These are phyloP conservation scores for Microctenopoma steveboyesi DNA, from an alignment of 2,797 vertebrate species.

Conservation along the genomic window DNA sequence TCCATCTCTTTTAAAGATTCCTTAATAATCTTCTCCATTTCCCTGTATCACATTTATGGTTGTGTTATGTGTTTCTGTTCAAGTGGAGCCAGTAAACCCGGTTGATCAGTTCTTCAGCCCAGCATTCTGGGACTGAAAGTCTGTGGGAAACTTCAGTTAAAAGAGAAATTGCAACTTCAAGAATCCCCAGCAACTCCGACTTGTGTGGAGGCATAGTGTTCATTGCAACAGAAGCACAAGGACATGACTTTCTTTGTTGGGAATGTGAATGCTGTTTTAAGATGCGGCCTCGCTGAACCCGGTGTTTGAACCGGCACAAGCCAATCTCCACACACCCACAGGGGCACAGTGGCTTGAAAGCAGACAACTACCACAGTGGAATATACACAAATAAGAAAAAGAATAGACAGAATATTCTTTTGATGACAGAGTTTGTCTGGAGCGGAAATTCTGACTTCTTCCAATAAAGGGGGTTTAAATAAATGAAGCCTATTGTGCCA, in stretches of 20 bases:
- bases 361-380: conserved; percentile 42
- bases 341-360: conserved; percentile 62
- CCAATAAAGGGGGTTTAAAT: conserved; percentile 1
- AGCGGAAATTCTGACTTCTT: conserved; percentile 10
- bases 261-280: conserved; percentile 49
- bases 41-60: too few species aligned
- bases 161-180: conserved; percentile 45
- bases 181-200: conserved; percentile 43
- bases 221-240: conserved; percentile 60
- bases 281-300: conserved; percentile 38
- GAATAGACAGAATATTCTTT: conserved; percentile 6
- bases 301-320: conserved; percentile 62
- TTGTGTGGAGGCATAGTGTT: conserved; percentile 40
- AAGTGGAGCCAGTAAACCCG: background rate
- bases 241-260: conserved; percentile 62
- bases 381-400: conserved; percentile 49
- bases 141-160: conserved; percentile 45
- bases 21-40: too few species aligned
- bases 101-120: conserved; percentile 5
- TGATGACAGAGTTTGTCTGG: conserved; percentile 1
- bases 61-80: too few species aligned
- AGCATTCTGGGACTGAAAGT: conserved; percentile 36
- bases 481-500: background rate
- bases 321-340: conserved; percentile 56
- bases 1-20: too few species aligned